These are phyloP conservation scores for Phallusia fumigata DNA, from an alignment of 23 tunicate species.

Conservation along the genomic window DNA sequence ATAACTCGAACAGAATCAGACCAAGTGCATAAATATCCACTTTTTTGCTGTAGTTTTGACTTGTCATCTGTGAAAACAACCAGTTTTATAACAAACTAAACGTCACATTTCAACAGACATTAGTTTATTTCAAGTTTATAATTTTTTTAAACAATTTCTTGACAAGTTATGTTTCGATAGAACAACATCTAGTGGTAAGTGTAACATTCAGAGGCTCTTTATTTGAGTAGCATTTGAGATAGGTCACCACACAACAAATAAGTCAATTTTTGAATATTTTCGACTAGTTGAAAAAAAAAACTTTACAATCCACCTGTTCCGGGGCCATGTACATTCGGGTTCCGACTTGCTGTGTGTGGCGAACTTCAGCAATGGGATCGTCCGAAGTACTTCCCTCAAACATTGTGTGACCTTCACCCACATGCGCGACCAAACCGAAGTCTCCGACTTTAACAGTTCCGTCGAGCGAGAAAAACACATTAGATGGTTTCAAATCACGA, in stretches of 20 bases:
- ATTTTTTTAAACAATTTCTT: too few species aligned
- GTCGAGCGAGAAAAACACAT: slow-evolving; percentile 85
- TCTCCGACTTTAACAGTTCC: slow-evolving; percentile 89
- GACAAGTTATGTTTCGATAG: too few species aligned
- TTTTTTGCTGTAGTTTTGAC: slow-evolving; percentile 68
- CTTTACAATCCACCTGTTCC: slow-evolving; percentile 59
- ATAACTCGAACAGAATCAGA: slow-evolving; percentile 64
- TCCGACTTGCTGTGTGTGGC: slow-evolving; percentile 79
- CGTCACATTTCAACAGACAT: background rate
- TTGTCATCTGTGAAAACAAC: slow-evolving; percentile 42
- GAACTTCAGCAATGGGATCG: background rate
- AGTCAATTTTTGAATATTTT: too few species aligned
- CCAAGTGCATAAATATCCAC: slow-evolving; percentile 94
- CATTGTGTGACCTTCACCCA: slow-evolving; percentile 29
- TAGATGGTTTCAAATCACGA: slow-evolving; percentile 92
- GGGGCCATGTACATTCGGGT: slow-evolving; percentile 96
- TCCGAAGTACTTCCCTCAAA: background rate
- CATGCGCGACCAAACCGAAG: slow-evolving; percentile 76
- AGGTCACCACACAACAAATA: too few species aligned
- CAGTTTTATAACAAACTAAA: background rate
- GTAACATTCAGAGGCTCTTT: too few species aligned
- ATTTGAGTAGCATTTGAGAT: too few species aligned
- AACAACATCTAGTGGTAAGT: too few species aligned
- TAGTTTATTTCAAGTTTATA: too few species aligned
- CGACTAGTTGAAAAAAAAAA: too few species aligned